Evolutionary conservation across 1,140 invertebrate genomes (phyloP), one percentile per base, ranked within the genome.

Genomic region (Drosophila miranda): DNA sequence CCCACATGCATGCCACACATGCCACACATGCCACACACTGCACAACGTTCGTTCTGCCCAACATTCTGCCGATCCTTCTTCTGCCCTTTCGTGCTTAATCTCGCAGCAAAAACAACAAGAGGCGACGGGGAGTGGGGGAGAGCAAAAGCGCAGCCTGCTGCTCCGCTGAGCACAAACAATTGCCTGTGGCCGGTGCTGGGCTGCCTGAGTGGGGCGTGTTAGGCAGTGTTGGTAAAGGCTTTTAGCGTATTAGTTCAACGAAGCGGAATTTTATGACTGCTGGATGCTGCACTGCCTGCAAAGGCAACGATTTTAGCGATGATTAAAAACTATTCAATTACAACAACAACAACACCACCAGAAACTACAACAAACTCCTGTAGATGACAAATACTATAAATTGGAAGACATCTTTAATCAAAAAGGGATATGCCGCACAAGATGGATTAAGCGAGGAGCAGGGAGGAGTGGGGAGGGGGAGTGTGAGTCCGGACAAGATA

Each of bases 211-310:
- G 52, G 67, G 53, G 78, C 63, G 67, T 63, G 58, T 7, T 43
- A 30, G 42, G 43, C 73, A 84, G 73, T 86, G 80, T 84, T 84
- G 81, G 81, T 80, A 80, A 84, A 67, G 66, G 81, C 77, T 73
- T 54, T 79, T 38, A 79, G 59, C 52, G 57, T 45, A 74, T 82
- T 64, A 78, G 62, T 42, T 42, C 70, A 86, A 34, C 82, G 51
- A 66, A 72, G 78, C 49, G 75, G 56, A 71, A 87, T 38, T 46
- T 38, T 4, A 38, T 13, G 11, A 5, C 34, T 13, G 11, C 34
- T 38, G 34, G 38, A 61, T 62, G 68, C 21, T 13, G 43, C 38
- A 26, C 45, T 43, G 38, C 54, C 74, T 48, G 59, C 53, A n/a
- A 16, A 63, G 45, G 75, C 34, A 38, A 38, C 34, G 34, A 74